phyloP scores from a whole-genome alignment of 2,888 invertebrate species.

The Melanophora roralis region DNA sequence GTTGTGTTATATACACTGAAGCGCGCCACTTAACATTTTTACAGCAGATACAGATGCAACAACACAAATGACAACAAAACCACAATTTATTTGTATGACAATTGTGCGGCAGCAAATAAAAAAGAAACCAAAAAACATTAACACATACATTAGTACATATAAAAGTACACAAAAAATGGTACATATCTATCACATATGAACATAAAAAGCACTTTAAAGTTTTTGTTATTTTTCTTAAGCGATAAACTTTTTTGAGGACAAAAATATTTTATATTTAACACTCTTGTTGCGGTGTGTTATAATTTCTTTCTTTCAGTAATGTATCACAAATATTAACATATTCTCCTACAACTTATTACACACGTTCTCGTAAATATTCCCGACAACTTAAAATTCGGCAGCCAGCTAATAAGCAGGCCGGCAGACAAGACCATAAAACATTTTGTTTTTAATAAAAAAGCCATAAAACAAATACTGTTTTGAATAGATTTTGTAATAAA shows the following conservation, averaged over 20 bases:
- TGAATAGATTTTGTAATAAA: constrained; percentile 34
- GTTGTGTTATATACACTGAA: constrained; percentile 28
- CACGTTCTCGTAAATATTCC: not conserved
- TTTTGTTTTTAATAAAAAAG: constrained; percentile 37
- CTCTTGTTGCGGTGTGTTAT: constrained; percentile 3
- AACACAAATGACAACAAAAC: constrained; percentile 14
- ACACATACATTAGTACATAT: no score
- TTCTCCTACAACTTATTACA: not conserved
- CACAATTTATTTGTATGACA: constrained; percentile 10
- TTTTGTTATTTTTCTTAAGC: not conserved
- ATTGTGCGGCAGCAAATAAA: constrained; percentile 9
- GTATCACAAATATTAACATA: constrained; percentile 14
- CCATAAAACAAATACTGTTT: constrained; percentile 43
- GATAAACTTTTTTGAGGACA: constrained; percentile 12
- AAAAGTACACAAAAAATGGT: no score
- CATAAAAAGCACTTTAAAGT: constrained; percentile 11
- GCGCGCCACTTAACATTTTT: constrained; percentile 40
- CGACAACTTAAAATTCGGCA: constrained; percentile 11
- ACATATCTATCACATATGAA: not conserved
- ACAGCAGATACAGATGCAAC: constrained; percentile 44
- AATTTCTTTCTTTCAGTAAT: constrained; percentile 23
- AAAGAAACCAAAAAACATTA: not conserved
- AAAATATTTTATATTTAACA: not conserved
- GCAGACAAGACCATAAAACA: constrained; percentile 27
- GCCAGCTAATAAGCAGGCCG: not conserved